Base-by-base conservation (phyloP, 2,113 vertebrate genomes). In the Todiramphus saurophagus region DNA sequence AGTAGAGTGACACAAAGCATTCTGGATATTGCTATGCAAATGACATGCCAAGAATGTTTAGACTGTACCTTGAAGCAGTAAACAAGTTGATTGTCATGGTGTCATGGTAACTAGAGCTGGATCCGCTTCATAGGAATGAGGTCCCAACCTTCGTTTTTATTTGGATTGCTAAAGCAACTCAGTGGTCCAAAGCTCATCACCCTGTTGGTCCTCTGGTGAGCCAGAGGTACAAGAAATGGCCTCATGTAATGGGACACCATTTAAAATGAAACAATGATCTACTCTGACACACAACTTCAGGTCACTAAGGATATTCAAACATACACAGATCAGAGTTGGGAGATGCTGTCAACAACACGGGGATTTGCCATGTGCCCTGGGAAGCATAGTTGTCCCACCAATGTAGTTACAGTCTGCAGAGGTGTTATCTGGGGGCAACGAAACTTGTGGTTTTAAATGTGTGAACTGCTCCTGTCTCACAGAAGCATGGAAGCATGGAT, bases 1-100 rank as follows among this genome's bases (percentile, higher is more conserved):
- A 78, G 96, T 90, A 94, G 73, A 95, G 80, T 96, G 97, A 63
- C 92, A 97, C 97, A 98, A 98, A 96, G 96, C 96, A 96, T 98
- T 97, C 95, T 97, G 97, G 95, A 97, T 97, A 98, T 98, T 98
- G 97, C 98, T 96, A 97, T 98, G 98, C 98, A 98, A 98, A 98
- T 98, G 87, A 98, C 93, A 33, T 97, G 96, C 97, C 97, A 97
- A 97, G 97, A 96, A 96, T 83, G 51, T 96, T 97, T 96, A 97
- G 76, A 89, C 96, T 96, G 96, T 98, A 97, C 97, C 96, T 98
- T 96, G 93, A 90, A 96, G 94, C 87, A 96, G 97, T 97, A 98
- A 98, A 98, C 97, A 98, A 97, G 96, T 96, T 91, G 96, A 97
- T 97, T 97, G 97, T 98, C 97, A 96, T 96, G 98, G 97, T 98